Conservation (phyloP, 2,113 vertebrate genomes). For the Pristiophorus japonicus region DNA sequence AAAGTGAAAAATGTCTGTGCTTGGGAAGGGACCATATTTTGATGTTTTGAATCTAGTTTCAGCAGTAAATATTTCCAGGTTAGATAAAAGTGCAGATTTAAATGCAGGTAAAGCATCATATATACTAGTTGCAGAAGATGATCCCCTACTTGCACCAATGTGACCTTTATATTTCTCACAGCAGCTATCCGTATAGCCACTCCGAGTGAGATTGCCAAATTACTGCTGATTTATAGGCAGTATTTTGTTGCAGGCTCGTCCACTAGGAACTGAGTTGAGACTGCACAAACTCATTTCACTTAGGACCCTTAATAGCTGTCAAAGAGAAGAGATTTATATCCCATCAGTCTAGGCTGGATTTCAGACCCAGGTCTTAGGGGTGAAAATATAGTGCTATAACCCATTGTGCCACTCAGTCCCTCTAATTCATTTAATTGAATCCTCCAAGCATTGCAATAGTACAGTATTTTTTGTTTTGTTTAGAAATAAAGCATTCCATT, state of each 20-base stretch:
- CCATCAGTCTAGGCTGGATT: background rate
- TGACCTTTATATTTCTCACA: constrained; percentile 5
- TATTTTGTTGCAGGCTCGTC: constrained; percentile 3
- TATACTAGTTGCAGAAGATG: background rate
- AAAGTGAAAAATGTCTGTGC: background rate
- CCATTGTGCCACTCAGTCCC: background rate
- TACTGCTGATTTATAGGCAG: constrained; percentile 15
- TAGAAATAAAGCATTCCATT: background rate
- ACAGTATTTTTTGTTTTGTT: background rate
- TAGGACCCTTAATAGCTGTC: constrained; percentile 1
- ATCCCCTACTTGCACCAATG: background rate
- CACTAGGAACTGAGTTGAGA: constrained; percentile 31
- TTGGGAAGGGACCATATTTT: background rate
- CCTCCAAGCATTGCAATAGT: background rate
- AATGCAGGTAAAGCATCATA: constrained; percentile 23
- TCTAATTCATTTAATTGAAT: background rate
- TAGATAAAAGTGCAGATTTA: background rate
- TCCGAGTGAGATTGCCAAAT: background rate
- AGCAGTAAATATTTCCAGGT: background rate
- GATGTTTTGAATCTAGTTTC: background rate
- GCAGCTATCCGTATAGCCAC: background rate
- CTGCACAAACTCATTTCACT: constrained; percentile 18
- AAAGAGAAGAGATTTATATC: background rate
- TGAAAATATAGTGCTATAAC: constrained; percentile 12
- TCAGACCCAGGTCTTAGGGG: background rate